Evolutionary conservation across 2,113 vertebrate species (phyloP).

Genomic region (Xyrauchen texanus): DNA sequence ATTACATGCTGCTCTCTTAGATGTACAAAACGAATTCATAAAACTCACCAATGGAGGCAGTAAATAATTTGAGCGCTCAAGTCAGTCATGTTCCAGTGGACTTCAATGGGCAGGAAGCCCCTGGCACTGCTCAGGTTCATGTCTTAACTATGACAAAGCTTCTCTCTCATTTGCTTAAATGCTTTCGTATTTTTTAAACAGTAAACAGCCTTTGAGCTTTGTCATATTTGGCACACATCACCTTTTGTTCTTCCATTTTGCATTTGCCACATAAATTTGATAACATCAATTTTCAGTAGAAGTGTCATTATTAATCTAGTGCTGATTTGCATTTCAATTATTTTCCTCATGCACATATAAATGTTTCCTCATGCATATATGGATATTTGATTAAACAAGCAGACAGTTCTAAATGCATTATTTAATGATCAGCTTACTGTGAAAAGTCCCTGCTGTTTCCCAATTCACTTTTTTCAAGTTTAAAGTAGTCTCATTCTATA

Average conservation of each 20-base stretch:
- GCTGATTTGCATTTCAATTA: not conserved
- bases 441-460: not conserved
- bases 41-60: slow-evolving; percentile 18
- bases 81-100: slow-evolving; percentile 39
- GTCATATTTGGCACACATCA: not conserved
- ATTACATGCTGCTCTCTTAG: slow-evolving; percentile 18
- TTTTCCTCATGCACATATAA: slow-evolving; percentile 15
- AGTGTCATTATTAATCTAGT: not conserved
- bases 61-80: slow-evolving; percentile 42
- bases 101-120: slow-evolving; percentile 32
- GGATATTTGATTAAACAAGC: slow-evolving; percentile 38
- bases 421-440: not conserved
- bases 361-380: not conserved
- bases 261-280: not conserved
- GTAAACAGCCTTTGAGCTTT: not conserved
- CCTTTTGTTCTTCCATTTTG: not conserved
- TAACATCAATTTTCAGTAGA: not conserved
- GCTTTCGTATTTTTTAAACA: slow-evolving; percentile 11
- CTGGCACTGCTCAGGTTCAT: not conserved
- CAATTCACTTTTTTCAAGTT: not conserved
- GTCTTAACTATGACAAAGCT: not conserved
- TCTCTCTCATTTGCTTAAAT: slow-evolving; percentile 23
- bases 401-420: not conserved
- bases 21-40: slow-evolving; percentile 37
- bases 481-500: not conserved